Base-by-base conservation (phyloP, 2,113 vertebrate species). In the Muntiacus muntjak region DNA sequence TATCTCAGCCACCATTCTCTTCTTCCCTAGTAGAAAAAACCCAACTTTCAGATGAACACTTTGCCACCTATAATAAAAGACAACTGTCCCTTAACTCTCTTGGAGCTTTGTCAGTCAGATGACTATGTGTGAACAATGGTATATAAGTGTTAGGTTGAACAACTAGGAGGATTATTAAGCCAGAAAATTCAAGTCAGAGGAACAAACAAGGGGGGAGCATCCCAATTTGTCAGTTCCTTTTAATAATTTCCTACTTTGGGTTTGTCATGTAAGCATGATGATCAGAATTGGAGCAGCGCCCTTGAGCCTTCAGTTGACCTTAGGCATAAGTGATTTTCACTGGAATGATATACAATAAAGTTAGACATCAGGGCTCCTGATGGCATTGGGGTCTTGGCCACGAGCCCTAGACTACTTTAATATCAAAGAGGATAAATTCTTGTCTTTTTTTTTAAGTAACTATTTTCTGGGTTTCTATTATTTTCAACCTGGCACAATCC, bases 211-310 rank as follows among this genome's bases (percentile, higher is more conserved):
- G 5, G 23, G 6, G 28, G 6, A 10, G 1, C 13, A 58, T 57
- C 5, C 17, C 10, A 55, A 14, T 76, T 40, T 87, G 5, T 64
- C 45, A 62, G 26, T 23, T 89, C 5, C 47, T 57, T 47, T 83
- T 45, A 90, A n/a, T n/a, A 76, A 33, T 50, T 50, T 81, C 17
- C 4, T 3, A 60, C n/a, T 60, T 58, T 19, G 30, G 16, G 6
- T 81, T 81, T 91, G 13, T 26, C 36, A 54, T 19, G 4, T 21
- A 36, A 17, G 25, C 43, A 87, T 30, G 74, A 62, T 26, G 25
- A 43, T 30, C 47, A 76, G 26, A 83, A 64, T 3, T 5, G 1
- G 2, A n/a, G 21, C 15, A 74, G 15, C 0, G 1, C 5, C 40
- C 4, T 43, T 57, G 21, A 16, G 8, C 28, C n/a, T 89, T 57